These are phyloP conservation scores for Ectobius pallidus DNA, from an alignment of 2,888 invertebrate species.

Conservation along the genomic window DNA sequence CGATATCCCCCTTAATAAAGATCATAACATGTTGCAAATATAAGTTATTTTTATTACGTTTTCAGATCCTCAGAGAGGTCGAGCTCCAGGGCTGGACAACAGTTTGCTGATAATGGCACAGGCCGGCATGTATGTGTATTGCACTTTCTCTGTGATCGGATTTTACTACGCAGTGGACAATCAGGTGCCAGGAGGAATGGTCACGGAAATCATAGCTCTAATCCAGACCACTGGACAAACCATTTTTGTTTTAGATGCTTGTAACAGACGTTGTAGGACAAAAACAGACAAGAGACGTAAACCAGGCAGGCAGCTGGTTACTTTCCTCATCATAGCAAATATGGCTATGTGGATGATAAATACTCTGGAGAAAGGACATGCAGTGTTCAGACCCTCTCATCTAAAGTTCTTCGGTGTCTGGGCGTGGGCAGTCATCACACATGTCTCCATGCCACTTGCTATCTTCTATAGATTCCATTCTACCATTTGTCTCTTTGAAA, in stretches of 20 bases:
- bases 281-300: conserved; percentile 60
- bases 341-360: conserved; percentile 85
- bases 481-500: conserved; percentile 56
- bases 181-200: conserved; percentile 51
- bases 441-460: conserved; percentile 56
- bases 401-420: conserved; percentile 55
- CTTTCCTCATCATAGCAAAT: conserved; percentile 80
- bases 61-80: conserved; percentile 39
- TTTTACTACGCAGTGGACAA: conserved; percentile 67
- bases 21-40: too few species aligned
- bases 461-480: conserved; percentile 58
- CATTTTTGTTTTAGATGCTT: conserved; percentile 59
- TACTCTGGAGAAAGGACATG: conserved; percentile 51
- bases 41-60: neutral
- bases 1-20: too few species aligned
- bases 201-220: conserved; percentile 75
- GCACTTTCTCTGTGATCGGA: conserved; percentile 85
- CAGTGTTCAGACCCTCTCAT: conserved; percentile 56
- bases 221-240: conserved; percentile 82
- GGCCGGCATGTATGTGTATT: conserved; percentile 86
- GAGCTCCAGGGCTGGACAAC: conserved; percentile 69
- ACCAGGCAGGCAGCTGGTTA: conserved; percentile 84
- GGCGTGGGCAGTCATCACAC: conserved; percentile 57
- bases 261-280: conserved; percentile 72
- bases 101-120: conserved; percentile 85